Evolutionary conservation across 2,797 vertebrate species (phyloP), one percentile per base, ranked within the genome.

Genomic region (Clarias platycephalus): DNA sequence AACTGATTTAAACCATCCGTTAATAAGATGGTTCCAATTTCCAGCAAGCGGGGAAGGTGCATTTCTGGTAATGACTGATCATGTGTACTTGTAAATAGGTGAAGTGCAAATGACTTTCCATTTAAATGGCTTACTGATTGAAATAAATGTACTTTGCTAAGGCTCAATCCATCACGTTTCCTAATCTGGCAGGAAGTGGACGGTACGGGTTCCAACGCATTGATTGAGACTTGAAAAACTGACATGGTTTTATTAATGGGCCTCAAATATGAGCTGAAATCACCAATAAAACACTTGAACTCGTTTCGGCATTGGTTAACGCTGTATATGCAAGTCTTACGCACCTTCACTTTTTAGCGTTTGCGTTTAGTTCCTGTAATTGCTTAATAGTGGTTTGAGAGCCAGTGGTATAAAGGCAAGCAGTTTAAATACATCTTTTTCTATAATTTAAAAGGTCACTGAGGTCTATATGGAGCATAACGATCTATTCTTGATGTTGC

Each of bases 21-120:
- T 89, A 90, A 89, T 89, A 89, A 87, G 81, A 84, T 79, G 75
- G 71, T 86, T 88, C 83, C 80, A 83, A 87, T 90, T 89, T 88
- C 85, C 80, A 86, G 67, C 62, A 85, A 88, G 84, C 83, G 68
- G 76, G 40, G 77, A 87, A 88, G 85, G 86, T 88, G 80, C 80
- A 88, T 72, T 83, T 84, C 81, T 77, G 81, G 72, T 86, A 63
- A 84, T 87, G 84, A 89, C 90, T 87, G 89, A 85, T 88, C 77
- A 22, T 83, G 83, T 87, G 87, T 84, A 85, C 70, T 87, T 90
- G 86, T 90, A 88, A 88, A 90, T 86, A 87, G 86, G 77, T 85
- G 82, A 88, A 86, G 86, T 86, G 85, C 87, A 87, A 88, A 90
- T 80, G 62, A 84, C 86, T 85, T 83, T 87, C 88, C 49, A 86